These are phyloP conservation scores for Lutjanus campechanus DNA, from an alignment of 2,797 vertebrate species.

Conservation along the genomic window DNA sequence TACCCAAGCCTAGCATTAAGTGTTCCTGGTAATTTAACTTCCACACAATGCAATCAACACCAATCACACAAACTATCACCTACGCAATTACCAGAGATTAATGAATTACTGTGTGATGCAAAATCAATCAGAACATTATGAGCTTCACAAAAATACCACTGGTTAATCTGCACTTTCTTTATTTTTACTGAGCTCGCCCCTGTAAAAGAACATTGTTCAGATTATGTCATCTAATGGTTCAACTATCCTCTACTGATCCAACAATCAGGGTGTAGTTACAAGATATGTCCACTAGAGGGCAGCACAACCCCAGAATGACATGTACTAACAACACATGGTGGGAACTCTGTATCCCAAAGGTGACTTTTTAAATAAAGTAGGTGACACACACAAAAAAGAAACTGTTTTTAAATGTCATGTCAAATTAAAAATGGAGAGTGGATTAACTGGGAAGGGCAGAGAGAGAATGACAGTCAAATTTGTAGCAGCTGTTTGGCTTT, in stretches of 20 bases:
- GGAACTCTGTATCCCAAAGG: not conserved
- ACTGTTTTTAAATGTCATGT: conserved; percentile 1
- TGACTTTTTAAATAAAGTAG: conserved; percentile 4
- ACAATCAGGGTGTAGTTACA: conserved; percentile 2
- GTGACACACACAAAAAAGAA: not conserved
- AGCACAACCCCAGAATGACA: conserved; percentile 25
- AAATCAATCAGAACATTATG: not conserved
- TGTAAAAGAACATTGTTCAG: not conserved
- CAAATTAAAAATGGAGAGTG: not conserved
- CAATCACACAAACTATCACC: not conserved
- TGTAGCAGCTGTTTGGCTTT: not conserved
- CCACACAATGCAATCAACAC: not conserved
- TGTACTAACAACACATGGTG: not conserved
- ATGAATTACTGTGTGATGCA: not conserved
- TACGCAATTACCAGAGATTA: not conserved
- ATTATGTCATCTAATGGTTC: not conserved
- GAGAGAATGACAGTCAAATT: not conserved
- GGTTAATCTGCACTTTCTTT: not conserved
- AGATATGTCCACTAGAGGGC: conserved; percentile 67
- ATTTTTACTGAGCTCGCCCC: not conserved
- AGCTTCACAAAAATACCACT: not conserved
- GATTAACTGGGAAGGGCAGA: not conserved
- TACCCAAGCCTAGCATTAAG: not conserved
- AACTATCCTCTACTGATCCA: not conserved
- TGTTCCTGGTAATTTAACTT: not conserved